Conservation (phyloP, 1,140 invertebrate species). For the Thalassaphorura encarpata region DNA sequence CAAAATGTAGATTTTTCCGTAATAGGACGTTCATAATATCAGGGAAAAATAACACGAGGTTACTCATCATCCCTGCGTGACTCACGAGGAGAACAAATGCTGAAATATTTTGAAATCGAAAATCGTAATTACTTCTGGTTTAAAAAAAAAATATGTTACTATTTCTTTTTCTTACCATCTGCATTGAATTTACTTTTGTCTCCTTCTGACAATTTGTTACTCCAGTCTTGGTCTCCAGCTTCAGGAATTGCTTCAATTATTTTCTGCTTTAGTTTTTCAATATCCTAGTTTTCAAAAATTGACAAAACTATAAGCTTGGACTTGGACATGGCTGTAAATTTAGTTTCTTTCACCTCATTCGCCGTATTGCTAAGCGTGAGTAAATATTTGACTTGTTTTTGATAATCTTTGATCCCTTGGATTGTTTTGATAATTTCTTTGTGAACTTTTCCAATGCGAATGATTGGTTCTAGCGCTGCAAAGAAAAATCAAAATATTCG, state of each 20-base stretch:
- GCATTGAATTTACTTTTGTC: conserved; percentile 14
- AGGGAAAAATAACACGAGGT: conserved; percentile 24
- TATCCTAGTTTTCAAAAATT: conserved; percentile 4
- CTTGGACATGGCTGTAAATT: too few relatives aligned
- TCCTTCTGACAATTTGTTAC: not conserved
- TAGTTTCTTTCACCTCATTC: conserved; percentile 9
- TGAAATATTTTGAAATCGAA: not conserved
- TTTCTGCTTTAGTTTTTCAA: conserved; percentile 11
- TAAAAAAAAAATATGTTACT: not conserved
- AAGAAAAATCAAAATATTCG: not conserved
- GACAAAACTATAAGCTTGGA: not conserved
- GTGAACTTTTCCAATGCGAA: conserved; percentile 16
- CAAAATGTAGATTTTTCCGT: conserved; percentile 19
- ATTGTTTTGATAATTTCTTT: conserved; percentile 25
- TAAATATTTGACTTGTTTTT: conserved; percentile 22
- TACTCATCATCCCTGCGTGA: conserved; percentile 20
- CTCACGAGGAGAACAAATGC: conserved; percentile 20
- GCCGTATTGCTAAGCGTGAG: conserved; percentile 22
- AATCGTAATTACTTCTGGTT: not conserved
- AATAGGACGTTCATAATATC: conserved; percentile 22
- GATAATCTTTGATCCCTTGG: conserved; percentile 6
- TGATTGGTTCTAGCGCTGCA: conserved; percentile 15
- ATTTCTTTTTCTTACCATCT: too few relatives aligned
- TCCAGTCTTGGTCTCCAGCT: not conserved
- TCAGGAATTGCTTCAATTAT: too few relatives aligned